Base-by-base conservation (phyloP, 92 coral and sea anemone genomes). In the Bergia sp. region DNA sequence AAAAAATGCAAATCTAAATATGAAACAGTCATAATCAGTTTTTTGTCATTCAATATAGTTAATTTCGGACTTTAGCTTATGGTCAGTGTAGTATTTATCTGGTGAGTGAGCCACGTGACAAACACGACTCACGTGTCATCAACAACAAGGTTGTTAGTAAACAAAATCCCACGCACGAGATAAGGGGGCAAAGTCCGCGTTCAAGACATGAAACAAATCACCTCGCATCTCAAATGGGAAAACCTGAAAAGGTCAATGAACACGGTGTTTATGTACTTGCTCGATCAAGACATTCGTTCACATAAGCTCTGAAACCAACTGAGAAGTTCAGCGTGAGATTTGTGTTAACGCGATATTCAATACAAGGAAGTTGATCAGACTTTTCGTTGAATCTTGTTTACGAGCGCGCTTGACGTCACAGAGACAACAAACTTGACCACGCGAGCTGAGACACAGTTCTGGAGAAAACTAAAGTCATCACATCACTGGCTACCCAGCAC, bases 331-430 rank as follows among this genome's bases (percentile, higher is more conserved):
- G 15, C 4, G 82, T 12, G 55, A 43, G 37, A 4, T 9, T 9
- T 9, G 82, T 3, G 66, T 45, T 23, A n/a, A 23, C 65, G 64
- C 5, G 42, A 36, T 3, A 40, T 75, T 40, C 16, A 39, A 20
- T 40, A 76, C 49, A 43, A 47, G 36, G 29, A 61, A 61, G 69
- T 61, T 61, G 29, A 18, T 61, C 29, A 20, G 36, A 44, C 23
- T n/a, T 79, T 79, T 79, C 69, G 69, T 49, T 69, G n/a, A 79
- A 0, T 80, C 72, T 80, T 80, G 72, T 67, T 80, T 57, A 57
- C 21, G 45, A 15, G 64, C 72, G 85, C 73, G 72, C 85, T 9
- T 80, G 85, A 80, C 85, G 85, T 80, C 85, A 80, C 73, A 80
- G 43, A 80, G 29, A 37, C 18, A 55, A 29, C 6, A 67, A 58